A percentile compares a stretch with the other conserved stretches of the same genome.
These are phyloP conservation scores for Rousettus madagascariensis DNA, from an alignment of 2,797 vertebrate species.

Conservation along the genomic window DNA sequence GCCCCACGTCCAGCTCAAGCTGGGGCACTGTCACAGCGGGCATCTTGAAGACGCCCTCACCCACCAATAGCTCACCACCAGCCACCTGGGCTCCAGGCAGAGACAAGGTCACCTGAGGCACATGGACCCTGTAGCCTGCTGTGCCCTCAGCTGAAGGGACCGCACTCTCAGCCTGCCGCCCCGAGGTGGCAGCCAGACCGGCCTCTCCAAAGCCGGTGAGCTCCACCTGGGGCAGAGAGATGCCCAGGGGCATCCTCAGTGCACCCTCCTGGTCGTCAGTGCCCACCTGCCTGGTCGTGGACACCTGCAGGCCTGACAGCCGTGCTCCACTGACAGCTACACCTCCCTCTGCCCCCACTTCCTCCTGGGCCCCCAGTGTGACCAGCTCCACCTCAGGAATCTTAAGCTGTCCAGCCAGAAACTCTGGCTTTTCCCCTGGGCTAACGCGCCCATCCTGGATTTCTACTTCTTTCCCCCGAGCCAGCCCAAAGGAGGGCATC, in stretches of 20 bases:
- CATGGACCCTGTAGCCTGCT: slow-evolving; percentile 51
- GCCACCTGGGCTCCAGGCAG: slow-evolving; percentile 55
- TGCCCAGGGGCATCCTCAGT: slow-evolving; percentile 85
- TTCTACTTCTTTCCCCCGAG: slow-evolving; percentile 83
- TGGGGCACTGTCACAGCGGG: slow-evolving; percentile 80
- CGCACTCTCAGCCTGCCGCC: neutral
- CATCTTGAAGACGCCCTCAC: slow-evolving; percentile 78
- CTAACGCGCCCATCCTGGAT: slow-evolving; percentile 73
- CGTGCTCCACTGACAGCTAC: slow-evolving; percentile 70
- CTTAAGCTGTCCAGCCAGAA: slow-evolving; percentile 67
- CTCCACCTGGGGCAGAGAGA: slow-evolving; percentile 84
- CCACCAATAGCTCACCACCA: slow-evolving; percentile 60
- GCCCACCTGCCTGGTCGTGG: slow-evolving; percentile 73
- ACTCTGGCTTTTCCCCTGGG: slow-evolving; percentile 70
- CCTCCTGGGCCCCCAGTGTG: slow-evolving; percentile 81
- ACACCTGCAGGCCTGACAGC: slow-evolving; percentile 86
- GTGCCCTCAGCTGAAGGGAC: slow-evolving; percentile 49
- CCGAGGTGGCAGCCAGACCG: neutral
- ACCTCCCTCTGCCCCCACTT: slow-evolving; percentile 59
- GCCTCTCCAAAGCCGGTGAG: slow-evolving; percentile 65
- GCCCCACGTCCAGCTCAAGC: slow-evolving; percentile 78
- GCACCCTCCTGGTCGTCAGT: slow-evolving; percentile 86
- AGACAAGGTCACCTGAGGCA: slow-evolving; percentile 80
- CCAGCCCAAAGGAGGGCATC: slow-evolving; percentile 86
- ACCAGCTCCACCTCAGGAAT: slow-evolving; percentile 86